phyloP scores from a whole-genome alignment of 1,140 invertebrate species.

The Semibalanus balanoides region DNA sequence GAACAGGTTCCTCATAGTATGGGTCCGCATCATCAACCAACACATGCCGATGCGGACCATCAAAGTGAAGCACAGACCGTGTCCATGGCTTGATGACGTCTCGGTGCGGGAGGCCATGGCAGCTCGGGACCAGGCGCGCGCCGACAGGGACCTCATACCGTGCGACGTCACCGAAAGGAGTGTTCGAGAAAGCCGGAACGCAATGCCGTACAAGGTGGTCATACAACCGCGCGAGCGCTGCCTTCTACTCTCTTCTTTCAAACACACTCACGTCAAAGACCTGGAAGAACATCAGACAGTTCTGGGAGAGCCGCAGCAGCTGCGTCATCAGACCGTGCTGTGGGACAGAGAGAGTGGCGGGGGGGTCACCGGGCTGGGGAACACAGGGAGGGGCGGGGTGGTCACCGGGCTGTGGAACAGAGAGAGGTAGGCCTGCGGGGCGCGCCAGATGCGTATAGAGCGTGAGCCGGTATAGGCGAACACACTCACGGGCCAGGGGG shows the following conservation, averaged over 20 bases:
- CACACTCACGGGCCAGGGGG: too few species aligned
- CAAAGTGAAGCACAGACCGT: not conserved
- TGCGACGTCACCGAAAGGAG: not conserved
- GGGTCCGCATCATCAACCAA: not conserved
- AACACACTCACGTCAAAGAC: too few species aligned
- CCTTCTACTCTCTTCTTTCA: too few species aligned
- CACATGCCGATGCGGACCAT: not conserved
- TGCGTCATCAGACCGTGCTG: constrained; percentile 2
- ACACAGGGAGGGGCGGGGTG: too few species aligned
- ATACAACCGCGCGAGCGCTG: too few species aligned
- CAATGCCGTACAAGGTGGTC: too few species aligned
- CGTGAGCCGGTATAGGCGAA: not conserved
- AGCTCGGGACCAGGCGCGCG: too few species aligned
- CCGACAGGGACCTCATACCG: not conserved
- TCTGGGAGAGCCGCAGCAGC: not conserved
- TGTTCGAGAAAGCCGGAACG: too few species aligned
- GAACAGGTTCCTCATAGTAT: not conserved
- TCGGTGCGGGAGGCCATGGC: not conserved
- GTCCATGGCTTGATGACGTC: not conserved
- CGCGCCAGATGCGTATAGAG: not conserved
- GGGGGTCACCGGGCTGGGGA: too few species aligned
- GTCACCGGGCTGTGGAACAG: too few species aligned
- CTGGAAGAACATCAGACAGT: constrained; percentile 4
- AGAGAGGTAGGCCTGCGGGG: too few species aligned
- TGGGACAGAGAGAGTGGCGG: constrained; percentile 11